These are phyloP conservation scores for Drosophila helvetica DNA, from an alignment of 2,888 invertebrate species.

Conservation along the genomic window DNA sequence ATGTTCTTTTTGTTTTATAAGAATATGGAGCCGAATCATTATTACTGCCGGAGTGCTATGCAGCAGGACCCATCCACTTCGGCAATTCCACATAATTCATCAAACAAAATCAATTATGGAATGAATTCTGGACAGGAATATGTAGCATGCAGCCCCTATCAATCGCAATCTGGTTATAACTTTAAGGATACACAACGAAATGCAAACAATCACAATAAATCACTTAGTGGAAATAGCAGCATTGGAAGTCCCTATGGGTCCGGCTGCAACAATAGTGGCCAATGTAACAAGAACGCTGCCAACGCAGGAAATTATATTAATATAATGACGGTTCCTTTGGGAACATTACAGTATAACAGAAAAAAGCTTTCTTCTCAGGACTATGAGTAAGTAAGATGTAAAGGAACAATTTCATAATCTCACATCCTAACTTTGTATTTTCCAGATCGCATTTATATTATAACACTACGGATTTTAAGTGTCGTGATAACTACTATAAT, in stretches of 20 bases:
- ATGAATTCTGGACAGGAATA: slow-evolving; percentile 62
- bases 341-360: slow-evolving; percentile 83
- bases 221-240: slow-evolving; percentile 48
- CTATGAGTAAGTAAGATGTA: slow-evolving; percentile 80
- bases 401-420: neutral
- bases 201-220: slow-evolving; percentile 59
- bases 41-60: slow-evolving; percentile 77
- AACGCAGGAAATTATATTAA: slow-evolving; percentile 82
- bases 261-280: slow-evolving; percentile 59
- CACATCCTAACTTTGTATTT: neutral
- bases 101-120: slow-evolving; percentile 62
- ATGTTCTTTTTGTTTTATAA: slow-evolving; percentile 15
- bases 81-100: slow-evolving; percentile 66
- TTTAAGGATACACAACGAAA: slow-evolving; percentile 64
- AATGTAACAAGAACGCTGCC: slow-evolving; percentile 60
- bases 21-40: slow-evolving; percentile 82
- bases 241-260: slow-evolving; percentile 48
- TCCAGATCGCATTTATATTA: slow-evolving; percentile 82
- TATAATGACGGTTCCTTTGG: slow-evolving; percentile 83
- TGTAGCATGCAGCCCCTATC: slow-evolving; percentile 55
- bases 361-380: slow-evolving; percentile 83
- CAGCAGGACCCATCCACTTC: slow-evolving; percentile 65
- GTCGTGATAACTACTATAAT: slow-evolving; percentile 82
- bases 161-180: slow-evolving; percentile 50
- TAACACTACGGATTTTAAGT: slow-evolving; percentile 81